phyloP scores from a whole-genome alignment of 2,888 invertebrate genomes.

The Hydriomena furcata region DNA sequence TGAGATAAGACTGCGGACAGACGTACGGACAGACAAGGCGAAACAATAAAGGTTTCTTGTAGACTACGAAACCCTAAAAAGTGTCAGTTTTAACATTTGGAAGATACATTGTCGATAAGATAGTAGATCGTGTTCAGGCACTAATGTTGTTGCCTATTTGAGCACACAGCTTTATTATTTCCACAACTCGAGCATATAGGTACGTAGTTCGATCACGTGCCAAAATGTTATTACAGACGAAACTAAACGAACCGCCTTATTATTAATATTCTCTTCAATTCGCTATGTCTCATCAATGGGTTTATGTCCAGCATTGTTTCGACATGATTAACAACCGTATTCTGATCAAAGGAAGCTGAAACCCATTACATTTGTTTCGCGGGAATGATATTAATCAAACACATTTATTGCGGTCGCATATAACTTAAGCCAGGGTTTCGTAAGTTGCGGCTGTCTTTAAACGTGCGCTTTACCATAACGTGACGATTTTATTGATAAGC shows the following conservation, averaged over 20 bases:
- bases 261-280: constrained; percentile 53
- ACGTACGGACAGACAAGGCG: no score
- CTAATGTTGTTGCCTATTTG: not conserved
- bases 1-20: no score
- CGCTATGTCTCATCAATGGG: constrained; percentile 50
- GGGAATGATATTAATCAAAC: constrained; percentile 78
- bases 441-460: not conserved
- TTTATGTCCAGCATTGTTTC: constrained; percentile 54
- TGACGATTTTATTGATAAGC: no score
- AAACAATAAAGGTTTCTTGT: no score
- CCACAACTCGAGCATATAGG: not conserved
- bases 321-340: constrained; percentile 63
- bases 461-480: not conserved
- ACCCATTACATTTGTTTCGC: constrained; percentile 71
- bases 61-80: no score
- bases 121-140: no score
- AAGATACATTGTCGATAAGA: no score
- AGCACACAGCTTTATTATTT: not conserved
- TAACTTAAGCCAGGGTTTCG: constrained; percentile 8
- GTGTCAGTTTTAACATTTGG: no score
- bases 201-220: constrained; percentile 32
- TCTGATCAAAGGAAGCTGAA: constrained; percentile 67
- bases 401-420: constrained; percentile 75
- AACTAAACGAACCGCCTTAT: constrained; percentile 29
- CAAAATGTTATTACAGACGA: constrained; percentile 37